Percentiles rank a stretch among this genome's conserved stretches.
Conservation (phyloP, 2,888 invertebrate species). For the Asteroscopus sphinx region DNA sequence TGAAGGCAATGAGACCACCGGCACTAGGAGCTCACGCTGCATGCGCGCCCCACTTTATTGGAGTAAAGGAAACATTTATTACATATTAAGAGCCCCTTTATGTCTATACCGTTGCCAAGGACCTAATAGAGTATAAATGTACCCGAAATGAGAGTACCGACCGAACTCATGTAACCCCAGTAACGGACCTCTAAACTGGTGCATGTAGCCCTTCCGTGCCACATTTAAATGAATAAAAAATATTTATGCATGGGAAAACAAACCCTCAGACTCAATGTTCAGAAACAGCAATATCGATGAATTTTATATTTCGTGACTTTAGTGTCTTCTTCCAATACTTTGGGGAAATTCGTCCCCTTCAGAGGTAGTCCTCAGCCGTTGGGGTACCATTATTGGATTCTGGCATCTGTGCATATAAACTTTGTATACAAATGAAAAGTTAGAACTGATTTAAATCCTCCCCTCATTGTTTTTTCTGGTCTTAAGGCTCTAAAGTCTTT, state of each 20-base stretch:
- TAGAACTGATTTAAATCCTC: constrained; percentile 75
- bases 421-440: constrained; percentile 83
- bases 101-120: constrained; percentile 79
- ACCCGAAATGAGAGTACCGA: constrained; percentile 57
- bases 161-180: constrained; percentile 42
- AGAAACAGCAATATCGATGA: constrained; percentile 81
- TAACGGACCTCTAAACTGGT: constrained; percentile 52
- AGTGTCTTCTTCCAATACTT: constrained; percentile 78
- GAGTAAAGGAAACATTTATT: constrained; percentile 82
- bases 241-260: constrained; percentile 42
- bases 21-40: constrained; percentile 63
- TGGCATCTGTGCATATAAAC: constrained; percentile 83
- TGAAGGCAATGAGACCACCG: constrained; percentile 75
- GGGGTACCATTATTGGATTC: constrained; percentile 85
- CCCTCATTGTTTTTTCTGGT: constrained; percentile 47
- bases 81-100: constrained; percentile 83
- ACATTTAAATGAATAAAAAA: constrained; percentile 53
- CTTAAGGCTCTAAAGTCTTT: constrained; percentile 9
- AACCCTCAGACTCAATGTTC: constrained; percentile 64
- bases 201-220: constrained; percentile 33
- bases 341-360: constrained; percentile 82
- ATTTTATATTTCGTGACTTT: constrained; percentile 84
- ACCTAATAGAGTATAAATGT: constrained; percentile 69
- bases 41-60: constrained; percentile 76
- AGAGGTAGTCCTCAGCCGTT: constrained; percentile 69